Base-by-base conservation (phyloP, 2,888 invertebrate genomes). In the Elaeidobius kamerunicus region DNA sequence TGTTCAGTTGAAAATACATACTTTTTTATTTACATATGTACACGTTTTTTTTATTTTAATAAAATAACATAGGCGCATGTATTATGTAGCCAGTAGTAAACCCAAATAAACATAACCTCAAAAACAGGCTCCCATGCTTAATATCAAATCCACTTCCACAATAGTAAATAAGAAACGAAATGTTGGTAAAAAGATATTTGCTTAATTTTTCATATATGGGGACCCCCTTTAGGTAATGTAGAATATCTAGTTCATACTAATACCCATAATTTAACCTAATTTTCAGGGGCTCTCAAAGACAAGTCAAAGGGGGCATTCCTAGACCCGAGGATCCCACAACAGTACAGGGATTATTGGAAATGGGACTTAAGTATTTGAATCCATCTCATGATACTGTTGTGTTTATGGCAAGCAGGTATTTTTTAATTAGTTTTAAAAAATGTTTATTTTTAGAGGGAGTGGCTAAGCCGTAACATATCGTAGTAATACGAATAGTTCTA, bases 121-220 rank as follows among this genome's bases (percentile, higher is more conserved):
- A n/a, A n/a, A n/a, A n/a, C n/a, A n/a, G n/a, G n/a, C n/a, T n/a
- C n/a, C n/a, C n/a, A n/a, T n/a, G n/a, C n/a, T n/a, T n/a, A n/a
- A n/a, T n/a, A n/a, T n/a, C n/a, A n/a, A n/a, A n/a, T n/a, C n/a
- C n/a, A n/a, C n/a, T n/a, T n/a, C n/a, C n/a, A n/a, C n/a, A n/a
- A n/a, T n/a, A n/a, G n/a, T n/a, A n/a, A n/a, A n/a, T n/a, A n/a
- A n/a, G n/a, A n/a, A n/a, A n/a, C n/a, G n/a, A 18, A n/a, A 61
- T 63, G 63, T 47, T 56, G 14, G 16, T 40, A 17, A 41, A 45
- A 43, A 59, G 89, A 72, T 91, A 89, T 73, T 77, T 91, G 59
- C 65, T 88, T 38, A 81, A 81, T 64, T 79, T 88, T 66, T 84
- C 88, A 0, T 91, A 91, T 63, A 81, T 90, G 63, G 91, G 91